A percentile compares a stretch with the other conserved stretches of the same genome.
These are phyloP conservation scores for Parnassius smintheus DNA, from an alignment of 2,888 invertebrate genomes.

Conservation along the genomic window DNA sequence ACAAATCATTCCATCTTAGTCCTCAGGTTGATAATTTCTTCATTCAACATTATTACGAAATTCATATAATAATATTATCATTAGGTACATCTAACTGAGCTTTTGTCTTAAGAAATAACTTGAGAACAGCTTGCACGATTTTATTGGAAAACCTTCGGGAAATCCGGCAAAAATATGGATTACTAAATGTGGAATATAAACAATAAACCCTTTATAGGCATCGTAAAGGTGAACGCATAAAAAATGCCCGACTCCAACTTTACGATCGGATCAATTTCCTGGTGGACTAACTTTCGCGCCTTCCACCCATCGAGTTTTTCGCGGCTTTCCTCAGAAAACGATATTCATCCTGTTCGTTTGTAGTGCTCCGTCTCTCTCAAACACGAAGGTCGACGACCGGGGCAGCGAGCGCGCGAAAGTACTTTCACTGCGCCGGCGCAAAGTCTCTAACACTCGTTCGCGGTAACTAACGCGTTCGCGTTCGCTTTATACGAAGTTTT, in stretches of 20 bases:
- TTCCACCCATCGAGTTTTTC: constrained; percentile 58
- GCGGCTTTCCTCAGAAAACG: constrained; percentile 67
- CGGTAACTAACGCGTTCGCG: constrained; percentile 58
- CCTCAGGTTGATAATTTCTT: too few species aligned
- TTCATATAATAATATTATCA: background rate
- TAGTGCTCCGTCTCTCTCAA: constrained; percentile 46
- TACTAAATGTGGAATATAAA: constrained; percentile 30
- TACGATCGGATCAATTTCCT: constrained; percentile 67
- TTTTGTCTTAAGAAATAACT: background rate
- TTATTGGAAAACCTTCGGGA: constrained; percentile 14
- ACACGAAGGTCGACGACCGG: constrained; percentile 72
- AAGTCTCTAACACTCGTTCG: constrained; percentile 58
- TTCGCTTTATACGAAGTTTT: constrained; percentile 49
- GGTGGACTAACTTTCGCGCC: constrained; percentile 67
- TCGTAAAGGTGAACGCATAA: constrained; percentile 65
- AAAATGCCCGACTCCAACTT: constrained; percentile 61
- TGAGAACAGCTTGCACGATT: background rate
- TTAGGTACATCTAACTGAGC: background rate
- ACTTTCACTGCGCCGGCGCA: constrained; percentile 78
- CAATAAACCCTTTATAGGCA: constrained; percentile 59
- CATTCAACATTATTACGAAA: too few species aligned
- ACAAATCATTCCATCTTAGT: too few species aligned
- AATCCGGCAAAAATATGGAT: constrained; percentile 30
- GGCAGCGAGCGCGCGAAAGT: constrained; percentile 78
- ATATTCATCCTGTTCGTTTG: constrained; percentile 51